Base-by-base conservation (phyloP, 2,888 invertebrate species). In the Labia minor region DNA sequence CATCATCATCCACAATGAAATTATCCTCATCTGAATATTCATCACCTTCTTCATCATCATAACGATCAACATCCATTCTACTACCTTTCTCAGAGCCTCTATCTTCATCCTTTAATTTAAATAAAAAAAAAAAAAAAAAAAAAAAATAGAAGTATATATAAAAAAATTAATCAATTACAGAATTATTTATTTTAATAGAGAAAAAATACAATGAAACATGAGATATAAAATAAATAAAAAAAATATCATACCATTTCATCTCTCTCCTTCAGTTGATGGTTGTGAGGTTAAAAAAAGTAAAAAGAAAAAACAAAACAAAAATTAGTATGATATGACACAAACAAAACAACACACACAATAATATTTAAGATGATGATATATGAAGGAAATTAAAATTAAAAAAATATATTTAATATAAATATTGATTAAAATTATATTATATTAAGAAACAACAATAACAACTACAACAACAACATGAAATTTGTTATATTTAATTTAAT, bases 1-100 rank as follows among this genome's bases (percentile, higher is more conserved):
- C 95, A 74, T 97, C 93, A 74, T 95, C 96, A 74, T 95, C 96
- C 0, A 98, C 98, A 75, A 99, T 98, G 76, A 99, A 99, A 77
- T 95, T 95, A 80, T 95, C 95, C 1, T 91, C 90, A 76, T 93
- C 92, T 0, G 91, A 91, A 72, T 87, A 86, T 69, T 91, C 89
- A 68, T 88, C 85, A 72, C 91, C 91, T 49, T 86, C 86, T 71
- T 86, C 88, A 37, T 88, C 89, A 70, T 90, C 91, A 74, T 85
- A 88, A 33, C 85, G 83, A 65, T 85, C 87, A 16, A 77, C 76
- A 1, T 85, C 84, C 8, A 86, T 81, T 49, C 86, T 83, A 49
- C 49, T 49, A 71, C 84, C 84, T 1, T 84, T 78, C 74, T 90
- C 90, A 19, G 90, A 90, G 62, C 86, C 83, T 68, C 86, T 80